Conservation (phyloP, 1,140 invertebrate genomes). For the Forficula auricularia region DNA sequence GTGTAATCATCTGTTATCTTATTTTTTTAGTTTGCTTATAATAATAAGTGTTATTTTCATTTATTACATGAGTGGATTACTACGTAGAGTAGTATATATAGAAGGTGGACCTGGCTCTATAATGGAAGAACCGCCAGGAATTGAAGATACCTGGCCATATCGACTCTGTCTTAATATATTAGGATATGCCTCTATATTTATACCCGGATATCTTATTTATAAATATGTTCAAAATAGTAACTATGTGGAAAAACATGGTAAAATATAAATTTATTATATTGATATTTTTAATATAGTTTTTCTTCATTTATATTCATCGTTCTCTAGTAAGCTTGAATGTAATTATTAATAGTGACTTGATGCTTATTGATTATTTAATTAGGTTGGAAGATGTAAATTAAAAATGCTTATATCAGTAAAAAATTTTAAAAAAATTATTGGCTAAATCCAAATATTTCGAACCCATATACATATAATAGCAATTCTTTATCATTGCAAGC, state of each 20-base stretch:
- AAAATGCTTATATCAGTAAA: no score
- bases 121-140: neutral
- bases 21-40: constrained; percentile 28
- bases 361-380: no score
- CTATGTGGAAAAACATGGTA: constrained; percentile 64
- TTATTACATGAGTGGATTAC: constrained; percentile 33
- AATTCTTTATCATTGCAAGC: no score
- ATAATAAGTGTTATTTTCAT: constrained; percentile 30
- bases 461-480: no score
- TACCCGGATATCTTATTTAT: constrained; percentile 71
- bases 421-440: no score
- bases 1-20: no score
- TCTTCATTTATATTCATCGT: no score
- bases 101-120: constrained; percentile 20
- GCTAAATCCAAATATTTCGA: no score
- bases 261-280: constrained; percentile 20
- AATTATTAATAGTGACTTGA: no score
- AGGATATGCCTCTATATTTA: constrained; percentile 74
- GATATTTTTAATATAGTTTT: constrained; percentile 10
- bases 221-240: constrained; percentile 63
- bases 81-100: constrained; percentile 29
- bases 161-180: constrained; percentile 60
- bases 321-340: no score
- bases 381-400: no score
- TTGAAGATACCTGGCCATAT: constrained; percentile 51